These are phyloP conservation scores for Drosophila merina DNA, from an alignment of 2,888 invertebrate species.

Conservation along the genomic window DNA sequence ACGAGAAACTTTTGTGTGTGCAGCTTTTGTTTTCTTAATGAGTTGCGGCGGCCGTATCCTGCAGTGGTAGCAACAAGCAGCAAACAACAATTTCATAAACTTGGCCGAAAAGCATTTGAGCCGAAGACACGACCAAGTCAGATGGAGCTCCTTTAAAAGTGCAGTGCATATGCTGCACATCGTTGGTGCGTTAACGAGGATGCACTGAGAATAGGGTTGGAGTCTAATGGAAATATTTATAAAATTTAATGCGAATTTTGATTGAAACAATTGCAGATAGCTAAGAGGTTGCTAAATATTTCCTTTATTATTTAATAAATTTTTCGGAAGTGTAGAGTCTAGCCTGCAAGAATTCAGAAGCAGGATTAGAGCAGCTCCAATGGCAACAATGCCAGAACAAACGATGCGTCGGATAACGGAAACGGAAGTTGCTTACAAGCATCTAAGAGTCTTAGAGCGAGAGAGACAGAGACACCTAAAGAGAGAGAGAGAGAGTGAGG, in stretches of 20 bases:
- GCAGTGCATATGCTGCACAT: conserved; percentile 69
- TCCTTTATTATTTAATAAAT: neutral
- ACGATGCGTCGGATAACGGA: conserved; percentile 67
- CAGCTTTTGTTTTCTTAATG: conserved; percentile 74
- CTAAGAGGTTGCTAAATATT: too few relatives aligned
- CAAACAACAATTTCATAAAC: conserved; percentile 68
- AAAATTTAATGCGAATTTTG: neutral
- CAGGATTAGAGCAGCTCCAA: conserved; percentile 25
- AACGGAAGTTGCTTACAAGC: conserved; percentile 77
- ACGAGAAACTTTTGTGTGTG: conserved; percentile 57
- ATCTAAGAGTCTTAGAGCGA: conserved; percentile 39
- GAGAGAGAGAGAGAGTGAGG: neutral
- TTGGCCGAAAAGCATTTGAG: conserved; percentile 67
- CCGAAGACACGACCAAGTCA: conserved; percentile 48
- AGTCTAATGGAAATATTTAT: neutral
- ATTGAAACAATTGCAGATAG: too few relatives aligned
- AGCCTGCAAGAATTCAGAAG: conserved; percentile 20
- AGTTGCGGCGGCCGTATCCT: conserved; percentile 44
- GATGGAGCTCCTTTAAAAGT: conserved; percentile 36
- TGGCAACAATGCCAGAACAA: conserved; percentile 51
- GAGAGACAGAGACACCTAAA: conserved; percentile 13
- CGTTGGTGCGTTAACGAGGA: conserved; percentile 42
- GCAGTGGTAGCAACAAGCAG: conserved; percentile 28
- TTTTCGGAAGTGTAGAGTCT: conserved; percentile 4
- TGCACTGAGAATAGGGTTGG: neutral